Evolutionary conservation across 1,140 invertebrate genomes (phyloP).

Genomic region (Mizuhopecten yessoensis): DNA sequence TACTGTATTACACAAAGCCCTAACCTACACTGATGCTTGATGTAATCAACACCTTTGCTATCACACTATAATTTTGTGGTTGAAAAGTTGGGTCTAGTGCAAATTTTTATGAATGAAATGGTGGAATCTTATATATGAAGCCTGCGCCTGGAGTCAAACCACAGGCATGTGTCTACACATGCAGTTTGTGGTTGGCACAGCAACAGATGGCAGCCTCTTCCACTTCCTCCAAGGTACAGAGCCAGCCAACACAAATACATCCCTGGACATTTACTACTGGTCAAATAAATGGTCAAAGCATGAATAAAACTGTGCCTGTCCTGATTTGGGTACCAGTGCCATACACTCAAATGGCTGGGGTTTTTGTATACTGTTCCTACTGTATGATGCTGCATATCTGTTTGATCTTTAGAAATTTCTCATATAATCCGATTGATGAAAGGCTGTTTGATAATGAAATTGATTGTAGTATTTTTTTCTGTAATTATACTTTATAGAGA

Average conservation of each 20-base stretch:
- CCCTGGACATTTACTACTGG: not conserved
- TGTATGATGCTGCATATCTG: no score
- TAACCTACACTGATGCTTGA: not conserved
- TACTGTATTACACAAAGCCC: not conserved
- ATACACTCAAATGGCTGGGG: no score
- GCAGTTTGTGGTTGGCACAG: conserved; percentile 11
- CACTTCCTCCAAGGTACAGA: not conserved
- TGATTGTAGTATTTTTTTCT: no score
- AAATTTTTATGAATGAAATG: conserved; percentile 36
- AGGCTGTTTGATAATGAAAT: no score
- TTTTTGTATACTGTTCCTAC: no score
- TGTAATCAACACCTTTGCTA: conserved; percentile 3
- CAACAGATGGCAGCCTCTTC: not conserved
- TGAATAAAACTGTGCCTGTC: not conserved
- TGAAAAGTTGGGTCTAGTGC: not conserved
- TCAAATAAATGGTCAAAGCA: not conserved
- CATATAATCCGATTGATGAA: no score
- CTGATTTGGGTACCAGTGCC: no score
- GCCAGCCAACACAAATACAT: not conserved
- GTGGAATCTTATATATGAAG: not conserved
- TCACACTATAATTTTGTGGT: not conserved
- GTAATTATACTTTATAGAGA: no score
- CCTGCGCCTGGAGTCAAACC: not conserved
- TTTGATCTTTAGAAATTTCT: no score
- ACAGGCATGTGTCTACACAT: not conserved